Evolutionary conservation across 2,113 vertebrate species (phyloP).

Genomic region (Poeciliopsis retropinna): DNA sequence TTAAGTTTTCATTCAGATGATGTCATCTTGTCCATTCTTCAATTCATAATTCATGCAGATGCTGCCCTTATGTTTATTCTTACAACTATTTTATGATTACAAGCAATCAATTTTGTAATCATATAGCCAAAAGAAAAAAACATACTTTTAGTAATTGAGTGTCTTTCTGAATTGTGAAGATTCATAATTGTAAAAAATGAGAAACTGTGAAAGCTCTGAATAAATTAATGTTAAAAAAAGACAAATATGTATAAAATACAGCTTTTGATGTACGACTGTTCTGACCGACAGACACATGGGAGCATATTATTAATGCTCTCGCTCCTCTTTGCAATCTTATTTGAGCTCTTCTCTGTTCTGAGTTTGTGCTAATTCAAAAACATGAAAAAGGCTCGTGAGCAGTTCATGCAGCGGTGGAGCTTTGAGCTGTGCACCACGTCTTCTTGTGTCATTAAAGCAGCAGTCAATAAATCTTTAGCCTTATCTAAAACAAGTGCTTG

Average conservation of each 20-base stretch:
- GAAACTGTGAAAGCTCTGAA: no score
- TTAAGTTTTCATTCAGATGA: no score
- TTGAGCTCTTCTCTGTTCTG: background rate
- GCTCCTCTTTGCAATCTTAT: background rate
- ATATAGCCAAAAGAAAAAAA: no score
- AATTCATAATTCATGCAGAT: no score
- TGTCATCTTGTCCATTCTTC: no score
- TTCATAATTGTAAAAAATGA: no score
- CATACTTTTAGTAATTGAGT: no score
- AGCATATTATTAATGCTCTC: background rate
- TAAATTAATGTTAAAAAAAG: no score
- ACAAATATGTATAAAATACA: background rate
- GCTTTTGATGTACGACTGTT: background rate
- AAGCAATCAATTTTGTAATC: no score
- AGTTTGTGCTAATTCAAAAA: constrained; percentile 11
- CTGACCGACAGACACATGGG: background rate
- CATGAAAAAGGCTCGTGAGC: constrained; percentile 20
- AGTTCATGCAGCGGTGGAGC: constrained; percentile 17
- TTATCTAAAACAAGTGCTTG: constrained; percentile 23
- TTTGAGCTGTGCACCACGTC: constrained; percentile 24
- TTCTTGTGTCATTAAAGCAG: constrained; percentile 28
- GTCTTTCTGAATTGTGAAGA: no score
- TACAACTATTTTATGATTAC: no score
- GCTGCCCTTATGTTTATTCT: no score
- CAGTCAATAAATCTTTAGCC: constrained; percentile 47